phyloP scores from a whole-genome alignment of 2,888 invertebrate genomes.

The Altica lythri region DNA sequence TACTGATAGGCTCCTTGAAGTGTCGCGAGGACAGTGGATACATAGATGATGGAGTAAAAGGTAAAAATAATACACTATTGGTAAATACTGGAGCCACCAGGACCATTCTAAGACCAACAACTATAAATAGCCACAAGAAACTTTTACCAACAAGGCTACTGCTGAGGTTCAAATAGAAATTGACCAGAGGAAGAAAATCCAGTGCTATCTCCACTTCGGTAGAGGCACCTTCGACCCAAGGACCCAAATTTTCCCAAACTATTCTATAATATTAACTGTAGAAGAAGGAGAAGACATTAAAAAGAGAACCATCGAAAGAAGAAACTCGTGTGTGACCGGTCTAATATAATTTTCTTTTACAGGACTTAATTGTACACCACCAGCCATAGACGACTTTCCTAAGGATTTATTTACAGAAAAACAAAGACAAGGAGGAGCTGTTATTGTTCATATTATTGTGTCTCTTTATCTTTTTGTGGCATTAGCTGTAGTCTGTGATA shows the following conservation, averaged over 20 bases:
- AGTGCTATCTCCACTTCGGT: neutral
- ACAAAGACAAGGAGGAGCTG: constrained; percentile 78
- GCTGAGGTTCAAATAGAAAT: neutral
- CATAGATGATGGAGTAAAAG: too few species aligned
- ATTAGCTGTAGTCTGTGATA: constrained; percentile 88
- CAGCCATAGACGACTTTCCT: constrained; percentile 89
- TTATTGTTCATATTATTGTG: constrained; percentile 78
- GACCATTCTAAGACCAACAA: too few species aligned
- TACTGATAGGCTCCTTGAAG: too few species aligned
- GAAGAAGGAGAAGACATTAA: neutral
- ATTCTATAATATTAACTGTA: neutral
- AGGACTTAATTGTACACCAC: constrained; percentile 75
- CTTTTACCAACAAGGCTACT: too few species aligned
- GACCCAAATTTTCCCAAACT: neutral
- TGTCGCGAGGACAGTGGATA: too few species aligned
- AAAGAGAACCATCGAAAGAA: too few species aligned
- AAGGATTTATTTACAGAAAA: constrained; percentile 76
- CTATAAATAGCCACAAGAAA: too few species aligned
- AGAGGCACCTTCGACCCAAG: neutral
- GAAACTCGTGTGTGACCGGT: neutral
- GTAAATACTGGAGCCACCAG: too few species aligned
- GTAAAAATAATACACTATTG: too few species aligned
- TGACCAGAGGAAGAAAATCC: neutral
- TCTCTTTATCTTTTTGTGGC: constrained; percentile 83
- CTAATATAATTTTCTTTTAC: constrained; percentile 27